Evolutionary conservation across 2,113 vertebrate species (phyloP), one percentile per base, ranked within the genome.

Genomic region (Kryptolebias marmoratus): DNA sequence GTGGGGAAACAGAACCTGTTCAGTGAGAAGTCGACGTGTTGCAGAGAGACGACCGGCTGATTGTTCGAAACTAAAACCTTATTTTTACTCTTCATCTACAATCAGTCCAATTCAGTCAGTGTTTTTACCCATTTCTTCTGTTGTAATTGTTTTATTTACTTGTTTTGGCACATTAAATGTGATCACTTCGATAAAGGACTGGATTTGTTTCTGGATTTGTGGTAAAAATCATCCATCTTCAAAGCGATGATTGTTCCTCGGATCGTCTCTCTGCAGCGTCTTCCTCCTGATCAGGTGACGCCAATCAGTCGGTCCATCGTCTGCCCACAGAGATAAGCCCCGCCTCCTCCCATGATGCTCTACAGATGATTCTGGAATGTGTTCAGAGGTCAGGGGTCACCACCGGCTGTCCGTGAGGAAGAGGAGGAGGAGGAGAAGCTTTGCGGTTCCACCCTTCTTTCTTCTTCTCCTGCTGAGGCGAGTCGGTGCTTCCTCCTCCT

Each of bases 291-390:
- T 63, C 45, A 48, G 8, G 61, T 63, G 14, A 63, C 27, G 1
- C 1, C 10, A 36, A 58, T 4, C 56, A 36, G 32, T 36, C 32
- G 22, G 22, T 10, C 16, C 31, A 11, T 16, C 36, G 11, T 22
- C 30, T 11, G 15, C 28, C 15, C 31, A 58, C 3, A 18, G 14
- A 50, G 15, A 2, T 18, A 28, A 57, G 70, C 75, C 50, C 16
- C 50, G 55, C 28, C 52, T 64, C 53, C 15, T 74, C 58, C 42
- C 36, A 53, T 65, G 69, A 75, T 63, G 69, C 68, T 78, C 39
- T 66, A 36, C 16, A 22, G 70, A 71, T 66, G 85, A 62, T 77
- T 85, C 85, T 87, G 89, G 89, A 91, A 91, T 89, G 90, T 89
- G 71, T 77, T 75, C 65, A 79, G 78, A 78, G 87, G 80, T 86